These are phyloP conservation scores for Holcopasites calliopsidis DNA, from an alignment of 1,140 invertebrate genomes.

Conservation along the genomic window DNA sequence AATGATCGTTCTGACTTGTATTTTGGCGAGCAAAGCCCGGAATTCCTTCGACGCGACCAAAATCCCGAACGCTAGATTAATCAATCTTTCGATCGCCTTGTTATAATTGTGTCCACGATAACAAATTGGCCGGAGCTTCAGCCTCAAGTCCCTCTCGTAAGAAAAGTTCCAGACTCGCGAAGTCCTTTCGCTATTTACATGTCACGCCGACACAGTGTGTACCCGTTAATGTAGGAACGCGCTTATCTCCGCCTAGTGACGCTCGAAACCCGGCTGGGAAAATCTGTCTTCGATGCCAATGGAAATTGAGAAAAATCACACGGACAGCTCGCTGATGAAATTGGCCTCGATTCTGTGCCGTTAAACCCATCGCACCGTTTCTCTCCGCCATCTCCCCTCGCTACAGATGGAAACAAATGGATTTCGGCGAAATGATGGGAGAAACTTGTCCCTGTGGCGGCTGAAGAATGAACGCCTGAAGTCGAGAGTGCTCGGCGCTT, in stretches of 20 bases:
- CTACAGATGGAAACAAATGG: slow-evolving; percentile 40
- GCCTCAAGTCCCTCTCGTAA: background rate
- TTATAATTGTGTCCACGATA: too few relatives aligned
- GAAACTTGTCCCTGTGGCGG: background rate
- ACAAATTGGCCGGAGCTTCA: too few relatives aligned
- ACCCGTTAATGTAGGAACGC: background rate
- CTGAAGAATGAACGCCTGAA: background rate
- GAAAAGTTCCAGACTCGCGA: background rate
- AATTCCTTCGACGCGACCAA: background rate
- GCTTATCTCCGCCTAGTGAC: background rate
- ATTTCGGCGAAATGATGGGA: slow-evolving; percentile 20
- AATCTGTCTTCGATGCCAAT: slow-evolving; percentile 8
- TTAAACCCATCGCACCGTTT: slow-evolving; percentile 39
- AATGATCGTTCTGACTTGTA: background rate
- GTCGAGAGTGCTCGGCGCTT: slow-evolving; percentile 1
- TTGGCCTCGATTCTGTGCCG: slow-evolving; percentile 49
- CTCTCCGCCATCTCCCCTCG: background rate
- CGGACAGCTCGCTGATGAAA: slow-evolving; percentile 12
- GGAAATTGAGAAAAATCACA: slow-evolving; percentile 48
- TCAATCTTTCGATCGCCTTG: slow-evolving; percentile 4
- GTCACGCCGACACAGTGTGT: background rate
- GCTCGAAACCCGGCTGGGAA: background rate
- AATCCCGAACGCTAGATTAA: too few relatives aligned
- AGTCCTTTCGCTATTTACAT: background rate
- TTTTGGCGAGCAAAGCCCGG: background rate